These are phyloP conservation scores for Drosophila mercatorum DNA, from an alignment of 2,888 invertebrate species.

Conservation along the genomic window DNA sequence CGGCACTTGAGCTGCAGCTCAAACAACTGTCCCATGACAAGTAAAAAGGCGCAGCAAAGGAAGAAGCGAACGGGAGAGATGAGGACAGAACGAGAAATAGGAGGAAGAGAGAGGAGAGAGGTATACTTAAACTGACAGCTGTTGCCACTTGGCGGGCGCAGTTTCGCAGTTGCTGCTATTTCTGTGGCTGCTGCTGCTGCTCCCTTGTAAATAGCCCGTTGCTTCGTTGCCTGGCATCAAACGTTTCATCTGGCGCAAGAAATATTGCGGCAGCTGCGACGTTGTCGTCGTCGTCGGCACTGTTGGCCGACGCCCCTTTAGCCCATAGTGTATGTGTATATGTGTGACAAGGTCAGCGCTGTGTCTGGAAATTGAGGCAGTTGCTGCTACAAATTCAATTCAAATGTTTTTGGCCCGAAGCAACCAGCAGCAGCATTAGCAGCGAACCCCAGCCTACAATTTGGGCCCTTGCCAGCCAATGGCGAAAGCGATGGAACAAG, in stretches of 20 bases:
- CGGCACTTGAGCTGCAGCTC: conserved; percentile 74
- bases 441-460: conserved; percentile 58
- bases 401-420: conserved; percentile 68
- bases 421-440: conserved; percentile 32
- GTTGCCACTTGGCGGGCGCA: conserved; percentile 74
- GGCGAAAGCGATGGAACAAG: neutral
- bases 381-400: conserved; percentile 73
- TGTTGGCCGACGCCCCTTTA: conserved; percentile 54
- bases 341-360: conserved; percentile 73
- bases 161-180: conserved; percentile 59
- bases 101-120: conserved; percentile 11
- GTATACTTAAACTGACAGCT: conserved; percentile 58
- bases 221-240: conserved; percentile 75
- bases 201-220: conserved; percentile 19
- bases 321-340: conserved; percentile 34
- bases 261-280: conserved; percentile 82
- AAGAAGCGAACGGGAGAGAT: neutral
- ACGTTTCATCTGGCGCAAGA: conserved; percentile 84
- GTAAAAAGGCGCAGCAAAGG: conserved; percentile 54
- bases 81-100: neutral
- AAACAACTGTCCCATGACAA: conserved; percentile 77
- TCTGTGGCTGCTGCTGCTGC: conserved; percentile 17
- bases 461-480: conserved; percentile 77
- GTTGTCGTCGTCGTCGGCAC: conserved; percentile 13
- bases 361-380: conserved; percentile 73